Conservation (phyloP, 2,888 invertebrate genomes). For the Stratiomys singularior region DNA sequence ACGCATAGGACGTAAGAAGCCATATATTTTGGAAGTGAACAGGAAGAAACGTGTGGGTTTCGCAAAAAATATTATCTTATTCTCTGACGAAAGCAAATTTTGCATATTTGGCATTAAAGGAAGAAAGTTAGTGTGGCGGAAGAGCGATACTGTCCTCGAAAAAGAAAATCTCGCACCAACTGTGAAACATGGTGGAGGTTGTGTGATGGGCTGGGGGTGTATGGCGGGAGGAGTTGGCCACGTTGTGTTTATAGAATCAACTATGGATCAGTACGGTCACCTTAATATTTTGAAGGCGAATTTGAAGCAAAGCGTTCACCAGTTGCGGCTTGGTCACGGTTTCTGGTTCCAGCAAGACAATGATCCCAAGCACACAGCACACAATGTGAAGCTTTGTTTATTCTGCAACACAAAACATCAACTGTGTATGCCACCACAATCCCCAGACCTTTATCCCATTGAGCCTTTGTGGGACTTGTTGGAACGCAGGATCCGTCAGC, state of each 20-base stretch:
- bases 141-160: slow-evolving; percentile 23
- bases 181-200: slow-evolving; percentile 48
- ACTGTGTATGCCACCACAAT: slow-evolving; percentile 48
- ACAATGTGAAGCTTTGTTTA: slow-evolving; percentile 30
- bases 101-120: slow-evolving; percentile 42
- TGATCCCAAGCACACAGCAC: slow-evolving; percentile 47
- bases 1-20: slow-evolving; percentile 20
- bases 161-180: slow-evolving; percentile 41
- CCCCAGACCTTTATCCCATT: slow-evolving; percentile 51
- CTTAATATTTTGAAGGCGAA: slow-evolving; percentile 47
- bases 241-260: slow-evolving; percentile 40
- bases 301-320: slow-evolving; percentile 30
- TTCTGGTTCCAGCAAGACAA: slow-evolving; percentile 48
- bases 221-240: slow-evolving; percentile 46
- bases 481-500: slow-evolving; percentile 44
- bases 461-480: slow-evolving; percentile 51
- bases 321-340: slow-evolving; percentile 10
- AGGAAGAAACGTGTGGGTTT: slow-evolving; percentile 41
- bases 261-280: slow-evolving; percentile 39
- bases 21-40: slow-evolving; percentile 10
- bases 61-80: slow-evolving; percentile 41
- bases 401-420: slow-evolving; percentile 25
- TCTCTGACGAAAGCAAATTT: slow-evolving; percentile 48
- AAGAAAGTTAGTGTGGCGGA: slow-evolving; percentile 35
- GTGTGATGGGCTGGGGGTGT: slow-evolving; percentile 49